Conservation (phyloP, 2,113 vertebrate genomes). For the Pseudolaguvia tuberculata region DNA sequence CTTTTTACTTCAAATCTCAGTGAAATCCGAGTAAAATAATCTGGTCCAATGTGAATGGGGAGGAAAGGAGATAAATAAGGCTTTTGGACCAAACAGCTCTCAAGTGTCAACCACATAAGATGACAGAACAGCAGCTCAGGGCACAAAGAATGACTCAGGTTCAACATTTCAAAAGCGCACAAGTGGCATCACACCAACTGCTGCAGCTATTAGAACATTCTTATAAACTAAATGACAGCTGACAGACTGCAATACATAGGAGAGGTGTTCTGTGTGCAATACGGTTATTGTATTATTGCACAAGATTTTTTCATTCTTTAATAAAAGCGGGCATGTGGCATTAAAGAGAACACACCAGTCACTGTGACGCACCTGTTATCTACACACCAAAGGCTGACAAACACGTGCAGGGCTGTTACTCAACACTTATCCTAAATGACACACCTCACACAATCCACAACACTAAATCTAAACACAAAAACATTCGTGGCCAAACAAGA, state of each 20-base stretch:
- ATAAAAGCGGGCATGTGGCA: neutral
- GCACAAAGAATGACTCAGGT: slow-evolving; percentile 5
- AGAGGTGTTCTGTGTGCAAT: neutral
- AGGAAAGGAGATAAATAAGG: slow-evolving; percentile 21
- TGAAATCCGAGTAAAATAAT: slow-evolving; percentile 66
- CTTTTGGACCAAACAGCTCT: slow-evolving; percentile 34
- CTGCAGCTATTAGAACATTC: slow-evolving; percentile 3
- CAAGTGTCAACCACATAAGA: slow-evolving; percentile 34
- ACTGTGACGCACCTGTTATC: slow-evolving; percentile 43
- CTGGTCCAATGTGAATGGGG: slow-evolving; percentile 45
- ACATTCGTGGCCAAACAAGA: slow-evolving; percentile 10
- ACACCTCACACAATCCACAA: slow-evolving; percentile 17
- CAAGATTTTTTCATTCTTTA: neutral
- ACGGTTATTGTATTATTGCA: neutral
- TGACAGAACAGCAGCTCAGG: neutral
- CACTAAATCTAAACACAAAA: slow-evolving; percentile 9
- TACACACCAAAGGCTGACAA: slow-evolving; percentile 15
- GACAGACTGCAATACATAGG: slow-evolving; percentile 28
- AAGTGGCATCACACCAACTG: slow-evolving; percentile 42
- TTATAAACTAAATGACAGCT: slow-evolving; percentile 30
- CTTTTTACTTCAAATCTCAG: slow-evolving; percentile 45
- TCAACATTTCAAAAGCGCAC: neutral
- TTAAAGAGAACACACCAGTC: slow-evolving; percentile 39
- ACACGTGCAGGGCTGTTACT: slow-evolving; percentile 29
- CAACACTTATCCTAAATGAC: slow-evolving; percentile 3